A percentile compares a stretch with the other conserved stretches of the same genome.
These are phyloP conservation scores for Aradus depressus DNA, from an alignment of 2,888 invertebrate genomes.

Conservation along the genomic window DNA sequence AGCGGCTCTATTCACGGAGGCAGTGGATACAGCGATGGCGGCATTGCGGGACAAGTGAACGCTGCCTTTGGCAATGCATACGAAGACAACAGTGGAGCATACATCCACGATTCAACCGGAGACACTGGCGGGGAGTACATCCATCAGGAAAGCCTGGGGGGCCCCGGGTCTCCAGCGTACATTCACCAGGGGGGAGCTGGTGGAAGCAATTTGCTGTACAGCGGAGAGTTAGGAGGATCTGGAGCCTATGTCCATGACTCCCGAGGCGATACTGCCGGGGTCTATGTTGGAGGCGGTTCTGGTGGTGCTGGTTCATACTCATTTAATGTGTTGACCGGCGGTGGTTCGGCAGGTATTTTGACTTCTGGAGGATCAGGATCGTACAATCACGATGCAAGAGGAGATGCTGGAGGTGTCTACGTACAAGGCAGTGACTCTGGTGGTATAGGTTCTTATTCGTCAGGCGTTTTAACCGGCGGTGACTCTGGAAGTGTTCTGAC, in stretches of 20 bases:
- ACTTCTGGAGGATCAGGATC: not conserved
- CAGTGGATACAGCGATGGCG: slow-evolving; percentile 30
- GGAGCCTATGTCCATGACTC: slow-evolving; percentile 19
- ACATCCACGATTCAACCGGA: slow-evolving; percentile 27
- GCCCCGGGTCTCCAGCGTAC: slow-evolving; percentile 19
- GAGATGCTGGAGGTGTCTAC: slow-evolving; percentile 6
- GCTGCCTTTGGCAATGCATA: slow-evolving; percentile 11
- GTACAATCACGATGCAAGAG: not conserved
- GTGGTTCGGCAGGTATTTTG: too few species aligned
- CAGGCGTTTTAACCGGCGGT: too few species aligned
- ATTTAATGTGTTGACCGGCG: too few species aligned
- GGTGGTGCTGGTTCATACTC: slow-evolving; percentile 1
- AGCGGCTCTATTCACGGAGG: slow-evolving; percentile 7
- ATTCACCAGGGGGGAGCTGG: slow-evolving; percentile 12
- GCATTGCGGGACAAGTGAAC: slow-evolving; percentile 34
- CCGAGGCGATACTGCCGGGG: slow-evolving; percentile 18
- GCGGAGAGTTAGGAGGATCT: not conserved
- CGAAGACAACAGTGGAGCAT: slow-evolving; percentile 27
- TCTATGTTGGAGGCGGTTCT: slow-evolving; percentile 9
- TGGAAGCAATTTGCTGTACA: not conserved
- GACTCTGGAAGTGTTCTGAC: too few species aligned
- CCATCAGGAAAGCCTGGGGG: slow-evolving; percentile 21
- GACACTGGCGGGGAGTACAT: slow-evolving; percentile 27
- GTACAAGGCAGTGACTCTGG: slow-evolving; percentile 3
- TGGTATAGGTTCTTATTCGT: too few species aligned